Evolutionary conservation across 2,888 invertebrate genomes (phyloP), one percentile per base, ranked within the genome.

Genomic region (Rosalia funebris): DNA sequence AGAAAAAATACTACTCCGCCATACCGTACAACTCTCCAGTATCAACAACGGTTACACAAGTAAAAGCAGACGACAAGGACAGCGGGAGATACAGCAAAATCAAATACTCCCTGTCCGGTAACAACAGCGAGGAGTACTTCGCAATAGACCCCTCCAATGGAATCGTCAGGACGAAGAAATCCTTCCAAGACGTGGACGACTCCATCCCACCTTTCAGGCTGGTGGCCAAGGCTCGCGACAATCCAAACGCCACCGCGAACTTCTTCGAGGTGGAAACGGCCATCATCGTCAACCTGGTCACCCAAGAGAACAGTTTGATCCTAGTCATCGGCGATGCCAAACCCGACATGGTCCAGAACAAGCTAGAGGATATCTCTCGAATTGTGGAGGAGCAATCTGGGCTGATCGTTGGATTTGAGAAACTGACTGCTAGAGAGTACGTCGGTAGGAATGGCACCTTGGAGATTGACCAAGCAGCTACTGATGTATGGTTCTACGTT

Each of bases 401-500:
- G 0, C 81, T 93, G 2, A 84, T 95, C 9, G 89, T 92, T 1
- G 91, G 94, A 0, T 85, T 96, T 41, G 95, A 96, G 76, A 90
- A 90, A 68, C 84, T 96, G n/a, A 89, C 91, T n/a, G 86, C 90
- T 1, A 86, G 91, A 53, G 90, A 92, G 75, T 89, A 85, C 68
- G 77, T 91, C 7, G 88, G 88, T 9, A 88, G 87, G 47, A 94
- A 93, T 76, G 90, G 91, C 2, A 91, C 92, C 0, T 79, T 93
- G 14, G 89, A 90, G 69, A 82, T 81, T 31, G 91, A 92, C 76
- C 83, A 87, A 0, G 84, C 85, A 3, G 92, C 91, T 4, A 93
- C 94, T 0, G 95, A 95, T 72, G 87, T 95, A 3, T 95, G 94
- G 93, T 88, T 96, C 78, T 95, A 95, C 73, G 86, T 91, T 0